phyloP scores from a whole-genome alignment of 2,113 vertebrate genomes.

The Chaetura pelagica region DNA sequence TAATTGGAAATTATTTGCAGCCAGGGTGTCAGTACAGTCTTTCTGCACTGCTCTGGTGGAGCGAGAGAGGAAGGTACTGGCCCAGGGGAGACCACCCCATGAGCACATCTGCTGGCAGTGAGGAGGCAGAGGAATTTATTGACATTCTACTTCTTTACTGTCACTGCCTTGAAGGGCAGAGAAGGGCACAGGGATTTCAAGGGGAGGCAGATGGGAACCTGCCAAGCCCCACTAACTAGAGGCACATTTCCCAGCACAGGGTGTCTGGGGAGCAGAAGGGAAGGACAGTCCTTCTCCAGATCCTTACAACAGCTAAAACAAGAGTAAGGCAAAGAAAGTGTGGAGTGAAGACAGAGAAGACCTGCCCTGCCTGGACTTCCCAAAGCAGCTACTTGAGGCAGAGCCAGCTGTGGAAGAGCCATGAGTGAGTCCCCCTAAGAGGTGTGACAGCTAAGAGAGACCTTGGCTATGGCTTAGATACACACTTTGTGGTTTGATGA shows the following conservation, averaged over 20 bases:
- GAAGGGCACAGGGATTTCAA: background rate
- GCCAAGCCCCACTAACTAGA: background rate
- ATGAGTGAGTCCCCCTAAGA: accelerated
- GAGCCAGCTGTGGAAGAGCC: background rate
- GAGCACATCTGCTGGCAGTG: background rate
- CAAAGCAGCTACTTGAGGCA: background rate
- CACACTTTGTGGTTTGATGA: background rate
- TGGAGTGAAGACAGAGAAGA: accelerated
- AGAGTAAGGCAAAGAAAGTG: background rate
- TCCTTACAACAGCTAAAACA: background rate
- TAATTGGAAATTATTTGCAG: slow-evolving; percentile 59
- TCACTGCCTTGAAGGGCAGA: background rate
- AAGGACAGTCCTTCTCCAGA: background rate
- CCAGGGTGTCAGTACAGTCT: background rate
- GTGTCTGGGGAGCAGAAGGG: background rate
- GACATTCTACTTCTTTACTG: background rate
- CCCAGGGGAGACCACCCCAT: background rate
- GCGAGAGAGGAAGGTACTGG: background rate
- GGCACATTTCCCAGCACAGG: accelerated
- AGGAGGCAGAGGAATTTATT: background rate
- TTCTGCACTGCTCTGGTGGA: slow-evolving; percentile 27
- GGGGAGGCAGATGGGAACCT: background rate
- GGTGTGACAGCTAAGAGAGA: background rate
- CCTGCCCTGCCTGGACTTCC: background rate
- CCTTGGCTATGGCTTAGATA: background rate